Evolutionary conservation across 2,888 invertebrate genomes (phyloP).

Genomic region (Colletes collaris): DNA sequence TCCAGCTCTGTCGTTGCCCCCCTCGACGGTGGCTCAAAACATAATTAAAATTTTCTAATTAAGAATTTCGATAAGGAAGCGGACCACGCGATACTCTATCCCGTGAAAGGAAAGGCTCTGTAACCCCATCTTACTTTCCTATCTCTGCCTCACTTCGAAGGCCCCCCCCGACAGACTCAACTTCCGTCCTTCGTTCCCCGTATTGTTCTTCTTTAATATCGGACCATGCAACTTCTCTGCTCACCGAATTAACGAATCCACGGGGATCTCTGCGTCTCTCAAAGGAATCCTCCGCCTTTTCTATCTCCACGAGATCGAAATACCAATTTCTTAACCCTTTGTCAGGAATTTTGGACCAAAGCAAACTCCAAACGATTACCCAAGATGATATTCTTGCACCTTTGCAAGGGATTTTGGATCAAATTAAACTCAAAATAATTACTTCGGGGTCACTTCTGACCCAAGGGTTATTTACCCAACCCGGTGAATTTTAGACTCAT

Average conservation of each 20-base stretch:
- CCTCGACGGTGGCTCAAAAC: conserved; percentile 74
- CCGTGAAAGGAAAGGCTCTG: conserved; percentile 50
- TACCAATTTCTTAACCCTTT: neutral
- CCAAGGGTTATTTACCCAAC: no score
- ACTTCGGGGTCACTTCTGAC: no score
- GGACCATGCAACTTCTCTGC: conserved; percentile 40
- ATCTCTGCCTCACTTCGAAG: conserved; percentile 9
- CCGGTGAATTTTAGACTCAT: no score
- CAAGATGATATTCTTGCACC: no score
- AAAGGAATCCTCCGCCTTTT: neutral
- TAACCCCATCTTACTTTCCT: conserved; percentile 34
- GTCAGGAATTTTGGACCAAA: no score
- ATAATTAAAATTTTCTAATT: conserved; percentile 83
- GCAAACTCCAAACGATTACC: no score
- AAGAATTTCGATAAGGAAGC: conserved; percentile 82
- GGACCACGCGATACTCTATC: conserved; percentile 38
- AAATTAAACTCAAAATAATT: no score
- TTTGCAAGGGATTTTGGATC: no score
- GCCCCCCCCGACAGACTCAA: conserved; percentile 19
- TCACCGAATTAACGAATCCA: conserved; percentile 62
- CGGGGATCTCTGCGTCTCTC: neutral
- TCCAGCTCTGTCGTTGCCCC: neutral
- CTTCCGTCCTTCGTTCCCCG: conserved; percentile 28
- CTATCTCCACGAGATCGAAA: neutral
- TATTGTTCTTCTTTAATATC: conserved; percentile 55